Base-by-base conservation (phyloP, 2,888 invertebrate genomes). In the Oscheius sp. region DNA sequence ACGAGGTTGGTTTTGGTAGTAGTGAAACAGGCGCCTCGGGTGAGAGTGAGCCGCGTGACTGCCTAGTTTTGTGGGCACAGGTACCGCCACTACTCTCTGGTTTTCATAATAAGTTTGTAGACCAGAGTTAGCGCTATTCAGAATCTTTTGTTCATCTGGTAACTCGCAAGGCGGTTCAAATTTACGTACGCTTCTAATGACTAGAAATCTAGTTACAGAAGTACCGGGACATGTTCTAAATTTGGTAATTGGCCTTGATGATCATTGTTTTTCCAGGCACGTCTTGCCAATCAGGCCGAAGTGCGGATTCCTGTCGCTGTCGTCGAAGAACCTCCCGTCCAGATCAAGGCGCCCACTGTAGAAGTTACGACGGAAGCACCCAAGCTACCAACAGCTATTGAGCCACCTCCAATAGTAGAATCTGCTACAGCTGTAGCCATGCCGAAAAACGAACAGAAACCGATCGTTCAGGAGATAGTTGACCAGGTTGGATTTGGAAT, bases 1-100 rank as follows among this genome's bases (percentile, higher is more conserved):
- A 84, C 21, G 88, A 88, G 74, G 88, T 82, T 4, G 7, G 29
- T 53, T 29, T 53, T 21, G 50, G 10, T 11, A 50, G 10, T 50
- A 13, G 9, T 50, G 50, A 50, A 50, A 21, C 21, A 21, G 21
- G 21, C 21, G 21, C 21, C 21, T 21, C 21, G 21, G 21, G 21
- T 21, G 21, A 21, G 21, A 21, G 21, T 21, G 21, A 21, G 21
- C 21, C 21, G 21, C 21, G 21, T 21, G 21, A 21, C 21, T 21
- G 21, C 21, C 21, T 21, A 21, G 21, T 21, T 21, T 21, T 21
- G 21, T 21, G 21, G 21, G 21, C 21, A 21, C 21, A 21, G 21
- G 21, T 21, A 21, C 21, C 21, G 21, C 21, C 21, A 21, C 21
- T 21, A 21, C 21, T 21, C 21, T 21, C 21, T 21, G 21, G 21